These are phyloP conservation scores for Hylyphantes graminicola DNA, from an alignment of 1,140 invertebrate species.

Conservation along the genomic window DNA sequence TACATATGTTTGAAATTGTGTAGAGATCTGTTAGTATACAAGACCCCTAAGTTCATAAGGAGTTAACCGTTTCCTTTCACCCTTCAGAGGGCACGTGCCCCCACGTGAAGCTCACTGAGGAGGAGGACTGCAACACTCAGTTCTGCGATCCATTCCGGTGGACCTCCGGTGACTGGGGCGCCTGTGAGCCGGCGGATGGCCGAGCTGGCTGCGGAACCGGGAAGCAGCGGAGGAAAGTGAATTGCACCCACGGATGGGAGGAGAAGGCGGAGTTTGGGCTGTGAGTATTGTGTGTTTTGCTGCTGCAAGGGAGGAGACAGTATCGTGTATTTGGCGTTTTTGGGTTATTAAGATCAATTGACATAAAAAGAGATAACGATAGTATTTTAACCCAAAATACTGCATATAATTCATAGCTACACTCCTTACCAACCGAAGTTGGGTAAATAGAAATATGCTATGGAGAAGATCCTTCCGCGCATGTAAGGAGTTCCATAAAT, in stretches of 20 bases:
- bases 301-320: no score
- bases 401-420: no score
- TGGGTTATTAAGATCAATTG: no score
- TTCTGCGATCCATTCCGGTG: constrained; percentile 22
- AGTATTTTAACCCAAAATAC: no score
- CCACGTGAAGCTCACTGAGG: background rate
- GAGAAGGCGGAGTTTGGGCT: no score
- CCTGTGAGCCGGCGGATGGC: constrained; percentile 17
- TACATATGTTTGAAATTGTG: background rate
- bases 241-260: background rate
- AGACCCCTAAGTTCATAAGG: background rate
- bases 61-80: background rate
- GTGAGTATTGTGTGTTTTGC: no score
- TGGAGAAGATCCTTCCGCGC: no score
- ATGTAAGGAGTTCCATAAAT: no score
- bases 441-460: no score
- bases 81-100: background rate
- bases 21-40: background rate
- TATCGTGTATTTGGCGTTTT: no score
- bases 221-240: constrained; percentile 10
- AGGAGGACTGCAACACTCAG: background rate
- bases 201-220: constrained; percentile 20
- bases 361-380: no score
- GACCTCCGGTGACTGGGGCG: background rate
- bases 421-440: no score